phyloP scores from a whole-genome alignment of 2,797 vertebrate genomes.

The Danio kyathit region DNA sequence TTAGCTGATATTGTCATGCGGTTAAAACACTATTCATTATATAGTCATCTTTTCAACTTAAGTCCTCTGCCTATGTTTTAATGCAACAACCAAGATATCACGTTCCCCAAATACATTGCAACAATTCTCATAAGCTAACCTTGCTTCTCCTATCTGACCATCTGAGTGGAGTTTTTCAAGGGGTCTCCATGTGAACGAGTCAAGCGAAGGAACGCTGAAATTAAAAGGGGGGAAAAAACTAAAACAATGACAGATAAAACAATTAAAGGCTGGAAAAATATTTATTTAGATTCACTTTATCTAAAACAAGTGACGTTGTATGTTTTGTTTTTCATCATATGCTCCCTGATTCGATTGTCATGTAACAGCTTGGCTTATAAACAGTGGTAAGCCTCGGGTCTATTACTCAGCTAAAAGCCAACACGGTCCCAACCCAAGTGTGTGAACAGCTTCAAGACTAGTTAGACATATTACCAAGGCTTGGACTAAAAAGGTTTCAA shows the following conservation, averaged over 20 bases:
- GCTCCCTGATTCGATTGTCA: conserved; percentile 79
- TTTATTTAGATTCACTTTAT: conserved; percentile 79
- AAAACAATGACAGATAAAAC: conserved; percentile 6
- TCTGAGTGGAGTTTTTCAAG: not conserved
- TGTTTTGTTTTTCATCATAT: conserved; percentile 68
- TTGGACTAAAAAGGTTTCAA: conserved; percentile 21
- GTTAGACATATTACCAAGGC: conserved; percentile 21
- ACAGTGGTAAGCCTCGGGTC: conserved; percentile 12
- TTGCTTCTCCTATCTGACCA: not conserved
- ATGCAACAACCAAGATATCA: not conserved
- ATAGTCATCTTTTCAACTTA: not conserved
- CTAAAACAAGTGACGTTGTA: conserved; percentile 73
- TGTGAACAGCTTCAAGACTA: conserved; percentile 39
- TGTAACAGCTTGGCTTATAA: conserved; percentile 65
- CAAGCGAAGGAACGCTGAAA: not conserved
- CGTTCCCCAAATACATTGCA: not conserved
- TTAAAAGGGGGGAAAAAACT: conserved; percentile 13
- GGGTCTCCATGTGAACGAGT: not conserved
- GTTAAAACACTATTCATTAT: no score
- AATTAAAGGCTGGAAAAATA: conserved; percentile 78
- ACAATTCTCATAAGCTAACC: not conserved
- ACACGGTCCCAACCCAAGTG: not conserved
- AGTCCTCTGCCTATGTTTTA: not conserved
- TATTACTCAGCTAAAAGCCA: conserved; percentile 29
- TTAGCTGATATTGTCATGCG: not conserved